Conservation (phyloP, 1,140 invertebrate species). For the Leptopilina clavipes region DNA sequence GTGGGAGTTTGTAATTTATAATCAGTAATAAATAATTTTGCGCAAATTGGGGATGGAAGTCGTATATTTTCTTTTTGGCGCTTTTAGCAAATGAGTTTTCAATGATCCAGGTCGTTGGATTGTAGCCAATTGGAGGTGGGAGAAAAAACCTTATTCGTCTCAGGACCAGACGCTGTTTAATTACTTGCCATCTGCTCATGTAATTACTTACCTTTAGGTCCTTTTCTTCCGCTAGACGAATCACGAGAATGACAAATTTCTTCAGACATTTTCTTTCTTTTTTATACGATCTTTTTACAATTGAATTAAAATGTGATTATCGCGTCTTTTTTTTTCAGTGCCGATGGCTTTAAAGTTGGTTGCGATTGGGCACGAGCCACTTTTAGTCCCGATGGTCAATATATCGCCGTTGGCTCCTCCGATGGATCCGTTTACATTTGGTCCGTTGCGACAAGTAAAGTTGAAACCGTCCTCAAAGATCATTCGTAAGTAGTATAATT, state of each 20-base stretch:
- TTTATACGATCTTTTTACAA: not conserved
- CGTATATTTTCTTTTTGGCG: constrained; percentile 27
- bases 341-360: constrained; percentile 95
- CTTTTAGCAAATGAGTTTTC: constrained; percentile 44
- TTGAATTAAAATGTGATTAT: constrained; percentile 1
- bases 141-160: constrained; percentile 50
- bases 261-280: not conserved
- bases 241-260: constrained; percentile 7
- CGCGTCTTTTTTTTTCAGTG: constrained; percentile 78
- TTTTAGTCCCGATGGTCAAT: constrained; percentile 92
- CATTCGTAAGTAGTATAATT: constrained; percentile 92
- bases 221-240: constrained; percentile 6
- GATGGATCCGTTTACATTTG: constrained; percentile 95
- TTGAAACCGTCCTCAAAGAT: constrained; percentile 90
- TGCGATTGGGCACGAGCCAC: constrained; percentile 94
- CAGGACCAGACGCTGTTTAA: constrained; percentile 46
- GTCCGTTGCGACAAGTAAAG: constrained; percentile 86
- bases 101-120: constrained; percentile 48
- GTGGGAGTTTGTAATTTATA: not conserved
- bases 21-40: not conserved
- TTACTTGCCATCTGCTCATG: constrained; percentile 49
- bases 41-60: not conserved
- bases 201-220: constrained; percentile 45
- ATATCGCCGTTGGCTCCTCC: constrained; percentile 90
- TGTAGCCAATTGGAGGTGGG: constrained; percentile 47